phyloP scores from a whole-genome alignment of 2,888 invertebrate genomes.

The Metacarcinus magister region DNA sequence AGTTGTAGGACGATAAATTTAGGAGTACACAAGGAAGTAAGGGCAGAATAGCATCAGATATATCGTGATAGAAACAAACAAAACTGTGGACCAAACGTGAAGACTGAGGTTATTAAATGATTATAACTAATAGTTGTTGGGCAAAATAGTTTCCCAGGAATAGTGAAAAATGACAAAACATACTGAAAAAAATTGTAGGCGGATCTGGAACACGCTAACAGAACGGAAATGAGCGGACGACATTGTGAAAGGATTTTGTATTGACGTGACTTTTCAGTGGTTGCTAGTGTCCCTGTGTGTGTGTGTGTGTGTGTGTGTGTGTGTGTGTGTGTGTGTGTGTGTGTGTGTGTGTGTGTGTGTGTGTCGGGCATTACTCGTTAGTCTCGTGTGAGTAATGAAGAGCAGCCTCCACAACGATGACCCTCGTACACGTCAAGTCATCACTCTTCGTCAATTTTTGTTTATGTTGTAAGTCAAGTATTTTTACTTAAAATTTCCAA shows the following conservation, averaged over 20 bases:
- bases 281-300: background rate
- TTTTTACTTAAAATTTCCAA: background rate
- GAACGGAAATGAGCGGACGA: background rate
- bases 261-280: background rate
- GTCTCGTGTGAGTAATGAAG: background rate
- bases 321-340: background rate
- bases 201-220: background rate
- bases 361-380: background rate
- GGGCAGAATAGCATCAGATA: background rate
- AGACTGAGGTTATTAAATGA: too few relatives aligned
- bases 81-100: background rate
- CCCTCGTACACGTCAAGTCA: background rate
- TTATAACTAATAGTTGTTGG: background rate
- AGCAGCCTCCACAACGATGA: background rate
- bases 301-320: background rate
- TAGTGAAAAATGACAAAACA: background rate
- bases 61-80: background rate
- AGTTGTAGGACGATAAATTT: background rate
- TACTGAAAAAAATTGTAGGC: background rate
- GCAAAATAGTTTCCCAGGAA: background rate
- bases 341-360: background rate
- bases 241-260: conserved; percentile 15
- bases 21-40: conserved; percentile 8
- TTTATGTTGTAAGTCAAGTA: background rate
- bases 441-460: background rate